Evolutionary conservation across 1,140 invertebrate species (phyloP), one percentile per base, ranked within the genome.

Genomic region (Mamestra configurata): DNA sequence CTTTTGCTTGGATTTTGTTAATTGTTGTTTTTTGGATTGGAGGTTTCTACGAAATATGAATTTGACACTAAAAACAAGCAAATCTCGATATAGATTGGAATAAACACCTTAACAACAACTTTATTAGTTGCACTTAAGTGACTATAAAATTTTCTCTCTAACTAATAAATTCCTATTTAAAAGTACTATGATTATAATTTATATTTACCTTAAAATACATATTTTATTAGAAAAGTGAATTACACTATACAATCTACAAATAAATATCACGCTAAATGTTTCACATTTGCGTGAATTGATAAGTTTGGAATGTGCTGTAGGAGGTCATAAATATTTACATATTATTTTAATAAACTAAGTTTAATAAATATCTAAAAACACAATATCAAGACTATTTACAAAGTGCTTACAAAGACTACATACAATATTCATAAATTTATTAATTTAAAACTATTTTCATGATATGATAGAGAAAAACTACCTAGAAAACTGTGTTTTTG

Each of bases 281-380:
- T 88, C 4, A 92, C 89, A 89, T 86, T 81, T 80, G 40, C 71
- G 22, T 79, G 46, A 43, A 66, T 78, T 55, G 0, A 46, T 68
- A 37, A 79, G 82, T 93, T 93, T 92, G 92, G 92, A 93, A 93
- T 93, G 92, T 86, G 92, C 92, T 91, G 92, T 88, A 93, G 92
- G 89, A 92, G 87, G 87, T 88, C 80, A 40, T 81, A 59, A 10
- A 84, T 89, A 91, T 91, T 49, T 92, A 92, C 86, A 91, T 37
- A 46, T 46, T 46, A 53, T 70, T 77, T 80, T 37, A 73, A 53
- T 81, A 68, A 80, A 27, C 10, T 10, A n/a, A 31, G 20, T 24
- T 51, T 11, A 46, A 66, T 27, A 43, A 71, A n/a, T 43, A 71
- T 35, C 13, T 46, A 70, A 43, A 76, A 61, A 68, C 78, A 66